A percentile compares a stretch with the other conserved stretches of the same genome.
Conservation (phyloP, 1,140 invertebrate genomes). For the Heliconius hewitsoni region DNA sequence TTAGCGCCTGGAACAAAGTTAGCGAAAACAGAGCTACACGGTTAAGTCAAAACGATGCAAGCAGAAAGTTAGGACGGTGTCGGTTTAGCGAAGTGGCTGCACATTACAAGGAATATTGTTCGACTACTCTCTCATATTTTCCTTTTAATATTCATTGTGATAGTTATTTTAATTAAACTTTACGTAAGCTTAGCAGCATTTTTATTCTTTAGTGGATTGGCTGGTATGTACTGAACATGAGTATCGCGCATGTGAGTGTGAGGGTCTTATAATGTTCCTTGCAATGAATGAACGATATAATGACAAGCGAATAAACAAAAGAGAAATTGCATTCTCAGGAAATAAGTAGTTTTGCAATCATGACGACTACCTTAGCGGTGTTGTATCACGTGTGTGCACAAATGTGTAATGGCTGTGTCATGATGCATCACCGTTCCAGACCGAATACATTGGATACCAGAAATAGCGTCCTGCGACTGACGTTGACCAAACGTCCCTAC, state of each 20-base stretch:
- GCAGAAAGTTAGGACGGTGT: constrained; percentile 69
- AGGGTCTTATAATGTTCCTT: constrained; percentile 66
- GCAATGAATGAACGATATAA: constrained; percentile 64
- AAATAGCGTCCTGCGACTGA: constrained; percentile 59
- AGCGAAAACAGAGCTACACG: constrained; percentile 76
- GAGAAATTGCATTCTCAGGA: constrained; percentile 43
- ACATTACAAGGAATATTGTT: constrained; percentile 65
- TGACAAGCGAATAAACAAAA: constrained; percentile 63
- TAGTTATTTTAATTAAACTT: background rate
- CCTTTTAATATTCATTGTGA: background rate
- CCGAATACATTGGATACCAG: constrained; percentile 31
- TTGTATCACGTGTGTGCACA: constrained; percentile 5
- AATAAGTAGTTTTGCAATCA: constrained; percentile 46
- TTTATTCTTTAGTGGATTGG: background rate
- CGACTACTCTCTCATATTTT: background rate
- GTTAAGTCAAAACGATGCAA: constrained; percentile 73
- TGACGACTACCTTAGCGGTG: constrained; percentile 17
- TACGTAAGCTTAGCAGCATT: background rate
- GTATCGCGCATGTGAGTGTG: background rate
- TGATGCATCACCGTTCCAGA: constrained; percentile 19
- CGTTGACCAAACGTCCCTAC: constrained; percentile 56
- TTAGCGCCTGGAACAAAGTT: constrained; percentile 82
- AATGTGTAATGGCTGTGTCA: constrained; percentile 21
- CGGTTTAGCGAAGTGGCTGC: constrained; percentile 59
- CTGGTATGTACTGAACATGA: background rate